Evolutionary conservation across 23 tunicate genomes (phyloP).

Genomic region (Trididemnum clinides): DNA sequence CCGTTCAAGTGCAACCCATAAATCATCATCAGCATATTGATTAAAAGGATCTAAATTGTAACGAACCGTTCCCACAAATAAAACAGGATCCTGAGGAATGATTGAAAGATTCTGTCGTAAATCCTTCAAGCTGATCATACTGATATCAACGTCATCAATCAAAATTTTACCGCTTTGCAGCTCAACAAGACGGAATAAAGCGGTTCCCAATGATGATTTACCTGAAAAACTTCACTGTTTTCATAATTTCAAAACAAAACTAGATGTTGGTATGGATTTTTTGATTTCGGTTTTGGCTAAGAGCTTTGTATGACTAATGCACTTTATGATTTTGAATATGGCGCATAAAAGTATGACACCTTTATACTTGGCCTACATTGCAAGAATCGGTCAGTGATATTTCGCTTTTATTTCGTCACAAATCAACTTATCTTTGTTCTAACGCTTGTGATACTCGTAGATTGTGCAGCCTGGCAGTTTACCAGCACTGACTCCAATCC

Average conservation of each 20-base stretch:
- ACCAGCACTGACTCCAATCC: no score
- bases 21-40: constrained; percentile 85
- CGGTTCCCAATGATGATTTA: constrained; percentile 87
- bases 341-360: no score
- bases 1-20: constrained; percentile 88
- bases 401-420: no score
- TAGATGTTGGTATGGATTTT: no score
- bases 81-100: constrained; percentile 97
- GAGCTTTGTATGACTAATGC: not conserved
- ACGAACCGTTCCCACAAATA: constrained; percentile 95
- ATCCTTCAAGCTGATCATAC: constrained; percentile 60
- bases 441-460: no score
- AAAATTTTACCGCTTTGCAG: constrained; percentile 53
- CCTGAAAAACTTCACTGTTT: no score
- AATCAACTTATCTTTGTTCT: no score
- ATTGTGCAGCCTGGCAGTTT: no score
- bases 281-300: not conserved
- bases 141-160: constrained; percentile 77
- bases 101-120: constrained; percentile 78
- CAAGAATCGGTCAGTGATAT: no score
- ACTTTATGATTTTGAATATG: no score
- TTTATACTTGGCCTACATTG: no score
- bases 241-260: no score
- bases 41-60: constrained; percentile 93
- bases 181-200: constrained; percentile 72